phyloP scores from a whole-genome alignment of 2,113 vertebrate genomes.

The Ploceus nigricollis region DNA sequence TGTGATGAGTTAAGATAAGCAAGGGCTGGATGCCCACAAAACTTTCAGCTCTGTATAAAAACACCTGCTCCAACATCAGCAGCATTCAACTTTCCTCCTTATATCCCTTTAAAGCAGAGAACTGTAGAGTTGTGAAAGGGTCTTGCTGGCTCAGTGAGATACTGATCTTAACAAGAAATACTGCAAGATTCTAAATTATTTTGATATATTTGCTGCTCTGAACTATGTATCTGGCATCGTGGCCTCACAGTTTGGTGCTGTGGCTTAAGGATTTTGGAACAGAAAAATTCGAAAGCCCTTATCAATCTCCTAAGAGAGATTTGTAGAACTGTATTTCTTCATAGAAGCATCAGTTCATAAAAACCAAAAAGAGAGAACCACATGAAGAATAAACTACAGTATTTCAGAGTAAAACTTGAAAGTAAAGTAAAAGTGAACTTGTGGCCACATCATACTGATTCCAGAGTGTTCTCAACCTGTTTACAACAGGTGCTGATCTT shows the following conservation, averaged over 20 bases:
- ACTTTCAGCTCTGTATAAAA: conserved; percentile 27
- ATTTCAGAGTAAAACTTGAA: neutral
- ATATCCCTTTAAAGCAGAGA: neutral
- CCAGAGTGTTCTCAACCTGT: neutral
- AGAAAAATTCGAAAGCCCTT: neutral
- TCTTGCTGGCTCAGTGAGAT: neutral
- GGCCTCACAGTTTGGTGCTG: neutral
- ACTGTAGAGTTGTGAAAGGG: neutral
- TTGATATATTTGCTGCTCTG: neutral
- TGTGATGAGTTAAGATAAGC: conserved; percentile 57
- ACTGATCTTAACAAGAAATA: neutral
- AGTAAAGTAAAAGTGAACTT: neutral
- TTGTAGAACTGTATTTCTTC: neutral
- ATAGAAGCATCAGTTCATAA: neutral
- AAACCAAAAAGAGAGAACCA: neutral
- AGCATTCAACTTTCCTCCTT: neutral
- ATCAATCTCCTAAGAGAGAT: neutral
- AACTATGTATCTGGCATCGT: neutral
- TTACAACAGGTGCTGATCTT: neutral
- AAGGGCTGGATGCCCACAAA: conserved; percentile 48
- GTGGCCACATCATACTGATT: neutral
- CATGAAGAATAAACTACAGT: neutral
- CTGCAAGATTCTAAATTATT: neutral
- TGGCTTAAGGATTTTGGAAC: neutral
- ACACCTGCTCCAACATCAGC: conserved; percentile 42